These are phyloP conservation scores for Taenaris catops DNA, from an alignment of 2,888 invertebrate genomes.

Conservation along the genomic window DNA sequence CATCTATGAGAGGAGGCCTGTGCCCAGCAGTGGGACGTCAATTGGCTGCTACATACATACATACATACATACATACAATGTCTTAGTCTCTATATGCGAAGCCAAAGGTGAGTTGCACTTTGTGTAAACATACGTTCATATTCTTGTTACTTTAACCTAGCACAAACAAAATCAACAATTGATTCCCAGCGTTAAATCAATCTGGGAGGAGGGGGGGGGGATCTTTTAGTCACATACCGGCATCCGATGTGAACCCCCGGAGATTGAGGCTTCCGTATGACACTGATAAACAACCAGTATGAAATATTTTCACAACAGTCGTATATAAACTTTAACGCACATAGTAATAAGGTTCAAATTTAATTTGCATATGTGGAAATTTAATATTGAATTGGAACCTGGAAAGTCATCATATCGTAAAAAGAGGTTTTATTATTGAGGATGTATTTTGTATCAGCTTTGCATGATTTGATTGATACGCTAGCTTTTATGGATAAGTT, in stretches of 20 bases:
- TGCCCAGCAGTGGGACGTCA: too few species aligned
- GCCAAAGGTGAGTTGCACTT: too few species aligned
- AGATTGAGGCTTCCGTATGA: conserved; percentile 30
- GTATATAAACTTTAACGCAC: not conserved
- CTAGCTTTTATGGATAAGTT: conserved; percentile 5
- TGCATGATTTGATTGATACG: conserved; percentile 6
- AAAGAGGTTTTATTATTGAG: conserved; percentile 9
- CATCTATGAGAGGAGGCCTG: too few species aligned
- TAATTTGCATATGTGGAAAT: not conserved
- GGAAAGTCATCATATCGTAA: conserved; percentile 5
- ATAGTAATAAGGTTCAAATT: not conserved
- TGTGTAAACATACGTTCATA: too few species aligned
- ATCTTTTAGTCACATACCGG: conserved; percentile 30
- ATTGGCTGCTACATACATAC: too few species aligned
- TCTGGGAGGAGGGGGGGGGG: too few species aligned
- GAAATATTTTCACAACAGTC: conserved; percentile 1
- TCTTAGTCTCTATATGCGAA: too few species aligned
- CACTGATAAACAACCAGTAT: conserved; percentile 13
- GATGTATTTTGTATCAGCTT: conserved; percentile 11
- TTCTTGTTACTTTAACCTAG: too few species aligned
- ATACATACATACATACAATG: too few species aligned
- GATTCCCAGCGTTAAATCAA: conserved; percentile 5
- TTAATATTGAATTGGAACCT: conserved; percentile 8
- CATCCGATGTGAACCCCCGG: conserved; percentile 36
- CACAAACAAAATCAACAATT: too few species aligned